Percentiles rank a stretch among this genome's conserved stretches.
Conservation (phyloP, 2,888 invertebrate genomes). For the Charanyca ferruginea region DNA sequence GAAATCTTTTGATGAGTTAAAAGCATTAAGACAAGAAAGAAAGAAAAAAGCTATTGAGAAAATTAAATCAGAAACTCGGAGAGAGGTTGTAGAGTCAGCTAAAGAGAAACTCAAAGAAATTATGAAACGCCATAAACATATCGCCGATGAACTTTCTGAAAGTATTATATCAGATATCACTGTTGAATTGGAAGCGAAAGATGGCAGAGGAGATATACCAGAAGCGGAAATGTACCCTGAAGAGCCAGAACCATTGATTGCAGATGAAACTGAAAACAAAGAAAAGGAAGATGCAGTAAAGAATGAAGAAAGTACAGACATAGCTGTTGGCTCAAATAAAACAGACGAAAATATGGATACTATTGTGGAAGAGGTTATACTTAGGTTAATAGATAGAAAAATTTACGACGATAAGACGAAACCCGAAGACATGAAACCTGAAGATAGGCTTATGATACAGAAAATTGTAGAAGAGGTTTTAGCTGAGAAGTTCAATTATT, state of each 20-base stretch:
- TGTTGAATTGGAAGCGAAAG: constrained; percentile 67
- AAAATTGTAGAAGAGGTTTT: constrained; percentile 88
- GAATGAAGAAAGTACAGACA: constrained; percentile 59
- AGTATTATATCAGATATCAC: constrained; percentile 67
- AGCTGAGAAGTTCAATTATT: constrained; percentile 83
- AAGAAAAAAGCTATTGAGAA: constrained; percentile 86
- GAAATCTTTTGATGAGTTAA: constrained; percentile 79
- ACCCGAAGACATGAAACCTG: constrained; percentile 85
- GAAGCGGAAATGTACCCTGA: constrained; percentile 68
- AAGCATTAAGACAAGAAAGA: constrained; percentile 78
- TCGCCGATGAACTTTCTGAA: constrained; percentile 81
- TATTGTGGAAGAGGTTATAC: constrained; percentile 88
- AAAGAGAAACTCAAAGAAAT: constrained; percentile 89
- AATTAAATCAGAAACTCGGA: constrained; percentile 87
- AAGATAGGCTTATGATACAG: constrained; percentile 86
- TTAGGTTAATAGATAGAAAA: constrained; percentile 87
- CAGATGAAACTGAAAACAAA: constrained; percentile 45
- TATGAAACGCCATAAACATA: constrained; percentile 87
- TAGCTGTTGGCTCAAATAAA: constrained; percentile 61
- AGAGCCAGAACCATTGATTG: constrained; percentile 44
- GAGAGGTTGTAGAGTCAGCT: constrained; percentile 87
- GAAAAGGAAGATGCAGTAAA: constrained; percentile 46
- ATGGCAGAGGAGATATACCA: constrained; percentile 81
- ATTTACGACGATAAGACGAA: constrained; percentile 89
- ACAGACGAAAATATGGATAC: constrained; percentile 83